phyloP scores from a whole-genome alignment of 2,113 vertebrate species.

The Cairina moschata region DNA sequence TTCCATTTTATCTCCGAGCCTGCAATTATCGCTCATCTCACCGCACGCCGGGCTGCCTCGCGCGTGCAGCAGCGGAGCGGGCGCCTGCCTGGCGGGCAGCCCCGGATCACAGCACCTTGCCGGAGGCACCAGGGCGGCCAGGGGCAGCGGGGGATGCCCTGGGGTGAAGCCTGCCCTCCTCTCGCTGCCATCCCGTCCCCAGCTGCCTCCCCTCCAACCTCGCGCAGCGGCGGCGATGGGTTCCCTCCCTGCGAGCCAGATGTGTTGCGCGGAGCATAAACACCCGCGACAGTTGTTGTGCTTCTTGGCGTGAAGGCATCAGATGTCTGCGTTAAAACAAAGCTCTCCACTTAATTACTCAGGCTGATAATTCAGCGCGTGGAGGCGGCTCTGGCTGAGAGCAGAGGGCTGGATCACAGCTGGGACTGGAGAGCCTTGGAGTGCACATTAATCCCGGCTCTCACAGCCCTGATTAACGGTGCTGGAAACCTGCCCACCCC shows the following conservation, averaged over 20 bases:
- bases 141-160: rapidly evolving
- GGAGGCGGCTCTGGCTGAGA: slow-evolving; percentile 59
- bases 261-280: slow-evolving; percentile 63
- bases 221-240: neutral
- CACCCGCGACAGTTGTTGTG: slow-evolving; percentile 54
- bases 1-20: slow-evolving; percentile 42
- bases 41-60: neutral
- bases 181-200: neutral
- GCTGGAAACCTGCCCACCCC: slow-evolving; percentile 1
- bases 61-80: rapidly evolving
- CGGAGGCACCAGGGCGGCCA: rapidly evolving
- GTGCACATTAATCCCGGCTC: slow-evolving; percentile 55
- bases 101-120: neutral
- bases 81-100: neutral
- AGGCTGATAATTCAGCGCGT: slow-evolving; percentile 59
- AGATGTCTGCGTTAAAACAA: slow-evolving; percentile 68
- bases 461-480: slow-evolving; percentile 40
- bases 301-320: slow-evolving; percentile 57
- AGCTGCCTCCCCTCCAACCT: neutral
- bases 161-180: rapidly evolving
- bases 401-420: slow-evolving; percentile 66
- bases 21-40: neutral
- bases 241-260: slow-evolving; percentile 65
- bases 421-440: slow-evolving; percentile 64
- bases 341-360: slow-evolving; percentile 70